These are phyloP conservation scores for Ellobium chinense DNA, from an alignment of 2,888 invertebrate genomes.

Conservation along the genomic window DNA sequence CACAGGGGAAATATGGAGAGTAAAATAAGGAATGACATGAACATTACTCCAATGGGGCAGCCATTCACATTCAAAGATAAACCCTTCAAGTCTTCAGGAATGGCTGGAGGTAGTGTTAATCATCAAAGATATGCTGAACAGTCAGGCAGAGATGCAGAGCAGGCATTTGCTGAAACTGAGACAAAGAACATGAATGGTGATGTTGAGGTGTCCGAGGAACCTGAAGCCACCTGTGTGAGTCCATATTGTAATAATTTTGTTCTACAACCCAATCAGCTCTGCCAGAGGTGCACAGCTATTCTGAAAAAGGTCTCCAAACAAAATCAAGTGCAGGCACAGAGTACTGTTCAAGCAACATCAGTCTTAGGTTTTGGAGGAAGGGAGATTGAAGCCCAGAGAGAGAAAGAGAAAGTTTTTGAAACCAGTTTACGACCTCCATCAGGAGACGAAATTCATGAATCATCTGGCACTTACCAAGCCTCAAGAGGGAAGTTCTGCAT, in stretches of 20 bases:
- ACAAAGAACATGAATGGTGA: conserved; percentile 33
- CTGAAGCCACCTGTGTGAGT: conserved; percentile 60
- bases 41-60: too few species aligned
- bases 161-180: conserved; percentile 29
- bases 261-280: conserved; percentile 60
- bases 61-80: background rate
- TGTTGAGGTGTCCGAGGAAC: conserved; percentile 45
- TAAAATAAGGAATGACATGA: too few species aligned
- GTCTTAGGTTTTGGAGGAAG: background rate
- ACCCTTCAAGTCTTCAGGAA: background rate
- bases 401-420: background rate
- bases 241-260: conserved; percentile 57
- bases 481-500: conserved; percentile 25
- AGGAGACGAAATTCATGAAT: too few species aligned
- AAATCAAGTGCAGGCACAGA: background rate
- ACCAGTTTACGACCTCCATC: background rate
- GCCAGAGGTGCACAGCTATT: conserved; percentile 57
- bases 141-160: background rate
- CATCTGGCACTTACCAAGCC: background rate
- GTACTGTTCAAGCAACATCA: background rate
- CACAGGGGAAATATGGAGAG: too few species aligned
- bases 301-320: conserved; percentile 39
- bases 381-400: background rate
- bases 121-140: background rate
- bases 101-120: background rate